phyloP scores from a whole-genome alignment of 2,113 vertebrate genomes.

The Ammodytes dubius region DNA sequence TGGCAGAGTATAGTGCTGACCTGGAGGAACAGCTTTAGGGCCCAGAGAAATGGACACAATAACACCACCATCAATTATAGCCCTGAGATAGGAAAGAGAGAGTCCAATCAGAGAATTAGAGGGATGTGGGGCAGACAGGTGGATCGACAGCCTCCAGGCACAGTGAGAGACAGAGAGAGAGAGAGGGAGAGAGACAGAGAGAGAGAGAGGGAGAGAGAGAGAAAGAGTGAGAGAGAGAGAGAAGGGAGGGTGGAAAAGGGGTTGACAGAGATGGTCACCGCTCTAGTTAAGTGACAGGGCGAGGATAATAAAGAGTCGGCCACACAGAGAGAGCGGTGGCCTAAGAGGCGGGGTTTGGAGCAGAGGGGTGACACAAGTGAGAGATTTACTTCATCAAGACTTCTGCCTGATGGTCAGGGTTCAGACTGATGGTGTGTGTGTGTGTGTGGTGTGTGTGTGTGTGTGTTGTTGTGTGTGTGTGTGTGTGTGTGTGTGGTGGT shows the following conservation, averaged over 20 bases:
- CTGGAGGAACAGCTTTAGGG: slow-evolving; percentile 61
- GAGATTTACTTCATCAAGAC: slow-evolving; percentile 76
- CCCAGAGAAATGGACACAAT: slow-evolving; percentile 70
- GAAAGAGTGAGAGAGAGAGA: background rate
- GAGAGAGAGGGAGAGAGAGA: too few relatives aligned
- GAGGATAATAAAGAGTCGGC: slow-evolving; percentile 65
- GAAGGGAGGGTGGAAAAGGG: slow-evolving; percentile 32
- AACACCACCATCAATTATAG: slow-evolving; percentile 77
- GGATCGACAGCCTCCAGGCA: slow-evolving; percentile 71
- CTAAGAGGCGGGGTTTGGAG: slow-evolving; percentile 28
- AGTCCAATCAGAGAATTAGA: slow-evolving; percentile 73
- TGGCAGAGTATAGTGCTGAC: slow-evolving; percentile 59
- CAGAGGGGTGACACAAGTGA: slow-evolving; percentile 67
- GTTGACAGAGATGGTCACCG: slow-evolving; percentile 55
- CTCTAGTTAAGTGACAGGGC: slow-evolving; percentile 60
- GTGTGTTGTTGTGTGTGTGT: slow-evolving; percentile 26
- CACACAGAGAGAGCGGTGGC: slow-evolving; percentile 53
- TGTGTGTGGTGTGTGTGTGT: slow-evolving; percentile 29
- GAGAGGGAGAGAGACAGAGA: too few relatives aligned
- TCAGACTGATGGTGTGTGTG: slow-evolving; percentile 44
- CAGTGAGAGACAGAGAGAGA: too few relatives aligned
- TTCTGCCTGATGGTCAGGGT: slow-evolving; percentile 50
- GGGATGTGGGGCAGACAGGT: slow-evolving; percentile 67
- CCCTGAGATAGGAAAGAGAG: slow-evolving; percentile 56
- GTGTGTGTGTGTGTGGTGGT: slow-evolving; percentile 13